Conservation (phyloP, 2,797 vertebrate genomes). For the Trematomus bernacchii region DNA sequence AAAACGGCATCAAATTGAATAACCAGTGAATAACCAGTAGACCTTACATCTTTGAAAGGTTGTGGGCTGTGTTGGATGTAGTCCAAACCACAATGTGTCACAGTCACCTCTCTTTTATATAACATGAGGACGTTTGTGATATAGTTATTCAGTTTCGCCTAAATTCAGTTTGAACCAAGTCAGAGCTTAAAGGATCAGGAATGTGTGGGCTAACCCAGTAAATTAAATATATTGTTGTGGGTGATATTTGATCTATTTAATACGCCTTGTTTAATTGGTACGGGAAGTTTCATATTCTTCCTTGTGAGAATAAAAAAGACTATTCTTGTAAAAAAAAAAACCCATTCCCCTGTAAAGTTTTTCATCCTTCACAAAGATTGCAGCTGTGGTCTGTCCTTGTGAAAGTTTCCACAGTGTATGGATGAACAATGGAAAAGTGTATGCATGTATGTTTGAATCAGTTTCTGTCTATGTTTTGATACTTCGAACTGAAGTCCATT, state of each 20-base stretch:
- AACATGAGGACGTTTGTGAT: constrained; percentile 11
- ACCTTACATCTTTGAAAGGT: constrained; percentile 11
- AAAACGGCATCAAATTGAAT: constrained; percentile 26
- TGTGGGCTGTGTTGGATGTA: constrained; percentile 18
- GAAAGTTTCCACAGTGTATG: not conserved
- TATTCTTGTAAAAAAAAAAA: not conserved
- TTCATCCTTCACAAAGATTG: not conserved
- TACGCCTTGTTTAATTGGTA: not conserved
- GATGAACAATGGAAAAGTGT: not conserved
- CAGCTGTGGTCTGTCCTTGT: not conserved
- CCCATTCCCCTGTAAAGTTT: not conserved
- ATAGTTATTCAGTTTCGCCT: constrained; percentile 11
- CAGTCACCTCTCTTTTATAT: constrained; percentile 10
- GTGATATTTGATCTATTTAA: not conserved
- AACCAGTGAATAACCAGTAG: constrained; percentile 11
- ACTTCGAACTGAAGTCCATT: constrained; percentile 7
- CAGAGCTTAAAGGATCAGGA: constrained; percentile 8
- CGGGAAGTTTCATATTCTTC: too few relatives aligned
- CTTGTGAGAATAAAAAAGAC: not conserved
- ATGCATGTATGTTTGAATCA: not conserved
- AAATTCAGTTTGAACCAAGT: constrained; percentile 24
- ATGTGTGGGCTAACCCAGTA: constrained; percentile 8
- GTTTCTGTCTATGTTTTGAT: not conserved
- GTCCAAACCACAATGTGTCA: constrained; percentile 10
- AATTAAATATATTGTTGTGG: constrained; percentile 1